Percentiles rank a stretch among this genome's conserved stretches.
These are phyloP conservation scores for Cynaeus angustus DNA, from an alignment of 2,888 invertebrate species.

Conservation along the genomic window DNA sequence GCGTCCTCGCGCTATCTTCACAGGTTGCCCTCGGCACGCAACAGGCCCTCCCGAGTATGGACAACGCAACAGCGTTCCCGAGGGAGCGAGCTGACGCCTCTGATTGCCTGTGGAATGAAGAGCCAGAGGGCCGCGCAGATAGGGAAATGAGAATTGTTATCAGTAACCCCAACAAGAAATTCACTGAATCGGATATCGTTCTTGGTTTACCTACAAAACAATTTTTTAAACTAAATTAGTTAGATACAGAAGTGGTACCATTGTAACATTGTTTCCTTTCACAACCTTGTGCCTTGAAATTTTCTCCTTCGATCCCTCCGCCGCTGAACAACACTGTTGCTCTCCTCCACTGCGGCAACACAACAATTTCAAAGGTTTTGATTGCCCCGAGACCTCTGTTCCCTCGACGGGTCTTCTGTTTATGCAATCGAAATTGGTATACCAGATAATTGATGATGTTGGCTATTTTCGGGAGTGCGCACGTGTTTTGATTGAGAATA, in stretches of 20 bases:
- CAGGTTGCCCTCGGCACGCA: slow-evolving; percentile 55
- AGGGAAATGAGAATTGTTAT: slow-evolving; percentile 1
- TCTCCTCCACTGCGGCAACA: slow-evolving; percentile 60
- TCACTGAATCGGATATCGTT: too few relatives aligned
- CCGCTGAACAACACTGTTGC: slow-evolving; percentile 57
- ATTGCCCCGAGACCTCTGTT: slow-evolving; percentile 66
- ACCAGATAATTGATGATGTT: slow-evolving; percentile 58
- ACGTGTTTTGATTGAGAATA: slow-evolving; percentile 45
- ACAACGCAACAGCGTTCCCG: slow-evolving; percentile 61
- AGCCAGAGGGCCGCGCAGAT: slow-evolving; percentile 1
- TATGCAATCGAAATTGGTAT: slow-evolving; percentile 58
- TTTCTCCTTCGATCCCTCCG: slow-evolving; percentile 3
- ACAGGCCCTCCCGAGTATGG: slow-evolving; percentile 48
- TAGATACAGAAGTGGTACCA: too few relatives aligned
- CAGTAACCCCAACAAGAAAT: neutral
- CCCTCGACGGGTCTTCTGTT: slow-evolving; percentile 60
- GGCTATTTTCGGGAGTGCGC: slow-evolving; percentile 48
- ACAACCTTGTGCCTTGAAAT: too few relatives aligned
- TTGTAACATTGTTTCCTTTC: too few relatives aligned
- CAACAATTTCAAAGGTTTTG: slow-evolving; percentile 65
- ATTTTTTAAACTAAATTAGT: too few relatives aligned
- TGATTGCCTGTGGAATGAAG: slow-evolving; percentile 19
- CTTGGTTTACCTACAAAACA: too few relatives aligned
- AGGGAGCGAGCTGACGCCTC: slow-evolving; percentile 27
- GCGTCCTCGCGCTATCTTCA: slow-evolving; percentile 62